Percentiles rank a stretch among this genome's conserved stretches.
Conservation (phyloP, 1,140 invertebrate genomes). For the Calliphora vicina region DNA sequence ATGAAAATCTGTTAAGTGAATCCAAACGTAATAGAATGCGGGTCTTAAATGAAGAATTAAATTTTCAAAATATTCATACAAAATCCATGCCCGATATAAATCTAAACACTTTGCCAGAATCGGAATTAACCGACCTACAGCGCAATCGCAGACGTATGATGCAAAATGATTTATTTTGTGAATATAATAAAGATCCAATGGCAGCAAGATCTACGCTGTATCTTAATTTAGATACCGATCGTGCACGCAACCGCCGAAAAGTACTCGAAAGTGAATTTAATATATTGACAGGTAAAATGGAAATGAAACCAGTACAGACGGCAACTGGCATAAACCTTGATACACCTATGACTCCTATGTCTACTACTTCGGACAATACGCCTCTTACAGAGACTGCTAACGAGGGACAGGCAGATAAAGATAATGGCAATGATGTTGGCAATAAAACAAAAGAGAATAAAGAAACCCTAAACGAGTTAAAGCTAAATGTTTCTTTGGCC, state of each 20-base stretch:
- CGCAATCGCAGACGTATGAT: conserved; percentile 54
- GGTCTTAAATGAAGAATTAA: conserved; percentile 55
- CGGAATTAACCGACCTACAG: conserved; percentile 49
- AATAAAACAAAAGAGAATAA: not conserved
- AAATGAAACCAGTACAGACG: not conserved
- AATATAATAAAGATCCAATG: conserved; percentile 43
- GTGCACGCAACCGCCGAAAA: conserved; percentile 42
- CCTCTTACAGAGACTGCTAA: not conserved
- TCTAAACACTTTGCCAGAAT: conserved; percentile 42
- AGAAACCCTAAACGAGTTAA: not conserved
- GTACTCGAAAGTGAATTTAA: conserved; percentile 49
- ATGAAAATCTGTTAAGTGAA: conserved; percentile 46
- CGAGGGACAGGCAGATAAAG: conserved; percentile 12
- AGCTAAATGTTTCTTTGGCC: conserved; percentile 37
- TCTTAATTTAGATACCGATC: conserved; percentile 41
- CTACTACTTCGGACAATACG: conserved; percentile 54
- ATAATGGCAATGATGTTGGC: conserved; percentile 34
- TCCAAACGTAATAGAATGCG: conserved; percentile 60
- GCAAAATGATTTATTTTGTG: conserved; percentile 48
- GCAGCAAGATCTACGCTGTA: conserved; percentile 29
- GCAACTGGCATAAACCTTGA: conserved; percentile 36
- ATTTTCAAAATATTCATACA: not conserved
- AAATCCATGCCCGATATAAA: conserved; percentile 50
- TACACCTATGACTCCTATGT: conserved; percentile 50
- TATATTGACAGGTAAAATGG: conserved; percentile 38